Percentiles rank a stretch among this genome's conserved stretches.
Evolutionary conservation across 2,797 vertebrate species (phyloP).

Genomic region (Phrynocephalus forsythii): DNA sequence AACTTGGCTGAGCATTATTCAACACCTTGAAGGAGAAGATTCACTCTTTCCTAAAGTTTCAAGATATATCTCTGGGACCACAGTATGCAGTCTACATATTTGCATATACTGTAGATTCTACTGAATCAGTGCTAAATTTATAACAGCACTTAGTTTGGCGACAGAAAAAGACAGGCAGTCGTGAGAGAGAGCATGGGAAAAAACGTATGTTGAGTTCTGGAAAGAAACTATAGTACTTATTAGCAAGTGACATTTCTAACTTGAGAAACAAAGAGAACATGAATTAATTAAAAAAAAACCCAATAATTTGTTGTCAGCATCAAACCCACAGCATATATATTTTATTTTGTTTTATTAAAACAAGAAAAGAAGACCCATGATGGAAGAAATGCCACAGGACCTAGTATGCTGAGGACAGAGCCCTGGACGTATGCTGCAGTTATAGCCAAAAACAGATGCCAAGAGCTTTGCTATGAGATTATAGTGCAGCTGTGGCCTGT

Average conservation of each 20-base stretch:
- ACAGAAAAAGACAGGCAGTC: constrained; percentile 13
- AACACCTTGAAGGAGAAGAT: not conserved
- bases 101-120: not conserved
- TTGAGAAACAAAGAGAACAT: constrained; percentile 35
- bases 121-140: constrained; percentile 23
- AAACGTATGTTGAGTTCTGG: not conserved
- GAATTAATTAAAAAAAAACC: not conserved
- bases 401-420: not conserved
- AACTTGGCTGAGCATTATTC: not conserved
- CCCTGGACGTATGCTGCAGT: not conserved
- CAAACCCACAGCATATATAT: not conserved
- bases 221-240: not conserved
- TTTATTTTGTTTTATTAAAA: constrained; percentile 8
- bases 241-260: constrained; percentile 3
- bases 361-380: not conserved
- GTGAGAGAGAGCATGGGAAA: not conserved
- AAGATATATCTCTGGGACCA: not conserved
- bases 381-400: not conserved
- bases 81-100: not conserved
- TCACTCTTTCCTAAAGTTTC: not conserved
- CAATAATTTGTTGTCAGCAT: not conserved
- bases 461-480: constrained; percentile 17
- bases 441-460: constrained; percentile 1
- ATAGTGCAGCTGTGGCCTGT: not conserved
- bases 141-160: constrained; percentile 36